A percentile compares a stretch with the other conserved stretches of the same genome.
Evolutionary conservation across 2,888 invertebrate genomes (phyloP).

Genomic region (Mayetiola destructor): DNA sequence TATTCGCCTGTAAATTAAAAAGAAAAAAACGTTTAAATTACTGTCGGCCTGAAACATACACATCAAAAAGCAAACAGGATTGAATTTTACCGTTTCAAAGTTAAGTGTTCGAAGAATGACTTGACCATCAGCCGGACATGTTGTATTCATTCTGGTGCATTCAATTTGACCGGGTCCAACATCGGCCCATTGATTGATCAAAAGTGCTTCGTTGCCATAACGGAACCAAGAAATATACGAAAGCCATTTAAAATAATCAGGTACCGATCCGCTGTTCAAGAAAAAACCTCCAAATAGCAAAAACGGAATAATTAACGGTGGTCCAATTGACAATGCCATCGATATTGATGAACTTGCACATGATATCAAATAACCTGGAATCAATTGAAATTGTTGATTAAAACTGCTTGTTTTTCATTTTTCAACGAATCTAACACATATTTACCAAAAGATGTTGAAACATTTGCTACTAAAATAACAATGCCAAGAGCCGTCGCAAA

Average conservation of each 20-base stretch:
- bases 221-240: slow-evolving; percentile 85
- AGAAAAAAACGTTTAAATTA: too few relatives aligned
- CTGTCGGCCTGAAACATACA: background rate
- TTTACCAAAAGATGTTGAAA: slow-evolving; percentile 74
- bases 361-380: slow-evolving; percentile 78
- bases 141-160: slow-evolving; percentile 57
- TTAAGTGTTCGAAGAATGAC: slow-evolving; percentile 64
- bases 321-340: slow-evolving; percentile 81
- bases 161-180: slow-evolving; percentile 56
- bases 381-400: background rate
- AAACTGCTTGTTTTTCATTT: too few relatives aligned
- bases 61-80: background rate
- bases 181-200: slow-evolving; percentile 79
- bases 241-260: slow-evolving; percentile 70
- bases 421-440: slow-evolving; percentile 23
- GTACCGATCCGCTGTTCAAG: slow-evolving; percentile 79
- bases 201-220: slow-evolving; percentile 77
- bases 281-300: slow-evolving; percentile 93
- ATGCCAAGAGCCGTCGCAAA: slow-evolving; percentile 55
- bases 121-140: slow-evolving; percentile 63
- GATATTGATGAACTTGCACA: slow-evolving; percentile 69
- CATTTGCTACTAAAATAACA: slow-evolving; percentile 71
- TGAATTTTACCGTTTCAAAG: slow-evolving; percentile 49
- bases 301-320: slow-evolving; percentile 84
- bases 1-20: background rate